These are phyloP conservation scores for Camelus dromedarius DNA, from an alignment of 2,113 vertebrate genomes.

Conservation along the genomic window DNA sequence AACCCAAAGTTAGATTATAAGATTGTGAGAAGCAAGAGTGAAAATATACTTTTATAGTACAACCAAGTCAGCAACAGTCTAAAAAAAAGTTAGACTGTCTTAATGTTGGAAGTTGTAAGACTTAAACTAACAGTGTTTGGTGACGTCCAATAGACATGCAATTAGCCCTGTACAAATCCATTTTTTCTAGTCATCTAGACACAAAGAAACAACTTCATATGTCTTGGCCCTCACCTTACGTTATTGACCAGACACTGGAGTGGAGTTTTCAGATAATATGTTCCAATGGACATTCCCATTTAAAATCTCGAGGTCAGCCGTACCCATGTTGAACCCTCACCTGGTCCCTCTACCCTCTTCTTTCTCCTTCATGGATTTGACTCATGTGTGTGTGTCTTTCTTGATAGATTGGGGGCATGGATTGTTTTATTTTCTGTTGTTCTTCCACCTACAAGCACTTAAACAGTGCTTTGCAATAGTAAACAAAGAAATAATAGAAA, in stretches of 20 bases:
- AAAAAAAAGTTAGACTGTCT: background rate
- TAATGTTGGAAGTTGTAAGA: background rate
- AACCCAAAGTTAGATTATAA: background rate
- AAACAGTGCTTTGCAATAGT: background rate
- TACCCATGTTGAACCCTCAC: accelerated
- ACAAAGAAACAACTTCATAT: background rate
- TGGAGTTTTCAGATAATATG: background rate
- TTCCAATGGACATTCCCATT: background rate
- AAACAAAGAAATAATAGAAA: background rate
- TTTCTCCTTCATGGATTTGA: background rate
- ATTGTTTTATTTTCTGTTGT: background rate
- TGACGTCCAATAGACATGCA: background rate
- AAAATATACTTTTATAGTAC: background rate
- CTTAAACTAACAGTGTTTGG: background rate
- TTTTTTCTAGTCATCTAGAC: background rate
- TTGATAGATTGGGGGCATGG: background rate
- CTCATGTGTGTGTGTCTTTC: background rate
- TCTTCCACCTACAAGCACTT: background rate
- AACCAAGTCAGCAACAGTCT: background rate
- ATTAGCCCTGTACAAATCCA: background rate
- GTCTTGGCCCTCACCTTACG: background rate
- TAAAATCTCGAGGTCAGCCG: background rate
- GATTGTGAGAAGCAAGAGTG: background rate
- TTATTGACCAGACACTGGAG: background rate
- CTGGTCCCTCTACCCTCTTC: background rate